Conservation (phyloP, 2,113 vertebrate genomes). For the Micronycteris hirsuta region DNA sequence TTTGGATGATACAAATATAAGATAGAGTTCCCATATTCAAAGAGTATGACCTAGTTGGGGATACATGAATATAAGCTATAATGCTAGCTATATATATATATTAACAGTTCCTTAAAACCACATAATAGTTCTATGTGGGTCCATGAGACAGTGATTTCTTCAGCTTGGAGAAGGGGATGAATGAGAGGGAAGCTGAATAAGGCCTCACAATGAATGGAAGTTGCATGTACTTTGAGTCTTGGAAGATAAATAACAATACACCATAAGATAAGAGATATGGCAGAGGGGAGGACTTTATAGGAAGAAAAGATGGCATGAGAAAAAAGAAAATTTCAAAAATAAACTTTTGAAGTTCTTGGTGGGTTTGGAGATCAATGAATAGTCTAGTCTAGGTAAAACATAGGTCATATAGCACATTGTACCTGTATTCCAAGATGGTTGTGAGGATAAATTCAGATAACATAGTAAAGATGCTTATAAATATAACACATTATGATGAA, state of each 20-base stretch:
- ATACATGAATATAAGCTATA: not conserved
- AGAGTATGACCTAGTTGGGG: not conserved
- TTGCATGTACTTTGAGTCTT: not conserved
- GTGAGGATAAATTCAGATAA: not conserved
- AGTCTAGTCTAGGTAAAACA: not conserved
- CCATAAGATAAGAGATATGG: not conserved
- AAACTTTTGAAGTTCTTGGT: not conserved
- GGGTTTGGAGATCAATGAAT: not conserved
- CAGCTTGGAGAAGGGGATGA: not conserved
- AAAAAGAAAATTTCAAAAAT: not conserved
- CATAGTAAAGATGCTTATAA: not conserved
- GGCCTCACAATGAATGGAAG: not conserved
- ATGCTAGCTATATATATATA: not conserved
- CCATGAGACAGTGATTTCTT: not conserved
- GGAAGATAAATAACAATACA: not conserved
- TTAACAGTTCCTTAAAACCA: not conserved
- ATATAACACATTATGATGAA: not conserved
- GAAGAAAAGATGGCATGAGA: not conserved
- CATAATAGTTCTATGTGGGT: not conserved
- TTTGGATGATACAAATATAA: slow-evolving; percentile 7
- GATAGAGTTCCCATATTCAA: not conserved
- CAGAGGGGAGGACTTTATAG: not conserved
- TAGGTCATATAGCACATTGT: not conserved
- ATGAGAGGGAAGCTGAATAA: not conserved
- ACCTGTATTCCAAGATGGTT: not conserved